Conservation (phyloP, 64 coral and sea anemone species). For the Actinia equina region DNA sequence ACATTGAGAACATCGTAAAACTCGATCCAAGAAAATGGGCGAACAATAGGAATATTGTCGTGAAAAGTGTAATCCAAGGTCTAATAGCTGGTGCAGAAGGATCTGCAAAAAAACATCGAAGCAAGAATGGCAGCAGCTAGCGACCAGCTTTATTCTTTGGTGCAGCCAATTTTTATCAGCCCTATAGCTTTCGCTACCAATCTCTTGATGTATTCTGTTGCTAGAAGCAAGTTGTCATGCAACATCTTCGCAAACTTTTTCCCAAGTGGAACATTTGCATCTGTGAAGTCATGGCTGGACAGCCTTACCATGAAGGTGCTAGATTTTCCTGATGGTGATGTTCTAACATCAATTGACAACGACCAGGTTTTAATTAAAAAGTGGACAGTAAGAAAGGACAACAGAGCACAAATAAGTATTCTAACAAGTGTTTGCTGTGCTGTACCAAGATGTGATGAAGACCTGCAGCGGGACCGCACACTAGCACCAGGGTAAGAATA, state of each 20-base stretch:
- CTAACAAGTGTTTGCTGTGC: too few relatives aligned
- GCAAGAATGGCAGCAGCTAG: slow-evolving; percentile 6
- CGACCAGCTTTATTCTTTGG: slow-evolving; percentile 49
- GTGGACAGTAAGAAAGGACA: slow-evolving; percentile 41
- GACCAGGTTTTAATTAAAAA: slow-evolving; percentile 49
- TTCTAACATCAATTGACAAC: slow-evolving; percentile 39
- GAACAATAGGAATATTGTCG: too few relatives aligned
- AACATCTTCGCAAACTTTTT: slow-evolving; percentile 16
- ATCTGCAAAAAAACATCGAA: too few relatives aligned
- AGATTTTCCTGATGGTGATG: slow-evolving; percentile 20
- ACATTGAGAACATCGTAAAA: slow-evolving; percentile 1
- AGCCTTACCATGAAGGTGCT: slow-evolving; percentile 30
- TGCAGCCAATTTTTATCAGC: slow-evolving; percentile 31
- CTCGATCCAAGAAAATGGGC: neutral
- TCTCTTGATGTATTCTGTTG: slow-evolving; percentile 33
- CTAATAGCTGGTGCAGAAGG: too few relatives aligned
- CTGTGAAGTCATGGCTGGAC: slow-evolving; percentile 17
- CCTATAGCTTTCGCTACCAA: slow-evolving; percentile 29
- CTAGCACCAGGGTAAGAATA: too few relatives aligned
- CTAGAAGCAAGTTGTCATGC: slow-evolving; percentile 2
- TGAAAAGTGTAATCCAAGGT: too few relatives aligned
- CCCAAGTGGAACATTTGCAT: slow-evolving; percentile 6
- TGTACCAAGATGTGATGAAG: too few relatives aligned
- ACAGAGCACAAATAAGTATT: slow-evolving; percentile 50
- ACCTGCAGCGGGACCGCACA: too few relatives aligned